These are phyloP conservation scores for Donacobius atricapilla DNA, from an alignment of 2,113 vertebrate species.

Conservation along the genomic window DNA sequence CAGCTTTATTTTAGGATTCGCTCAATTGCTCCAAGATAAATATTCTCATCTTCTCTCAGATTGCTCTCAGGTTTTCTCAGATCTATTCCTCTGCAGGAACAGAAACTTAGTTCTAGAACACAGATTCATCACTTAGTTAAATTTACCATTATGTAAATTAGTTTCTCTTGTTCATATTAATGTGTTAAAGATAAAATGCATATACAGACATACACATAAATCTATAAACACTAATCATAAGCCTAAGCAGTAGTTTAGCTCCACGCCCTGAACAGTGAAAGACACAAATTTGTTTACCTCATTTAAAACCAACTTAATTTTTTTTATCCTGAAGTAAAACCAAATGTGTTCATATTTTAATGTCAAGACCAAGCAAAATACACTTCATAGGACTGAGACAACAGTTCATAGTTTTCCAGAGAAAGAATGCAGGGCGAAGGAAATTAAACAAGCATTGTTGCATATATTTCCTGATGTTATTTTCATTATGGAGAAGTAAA, in stretches of 20 bases:
- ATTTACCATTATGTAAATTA: neutral
- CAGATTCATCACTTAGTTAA: neutral
- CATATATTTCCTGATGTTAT: conserved; percentile 63
- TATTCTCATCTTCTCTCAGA: neutral
- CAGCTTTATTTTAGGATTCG: neutral
- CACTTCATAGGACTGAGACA: conserved; percentile 8
- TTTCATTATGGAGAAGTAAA: conserved; percentile 59
- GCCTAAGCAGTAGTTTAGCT: neutral
- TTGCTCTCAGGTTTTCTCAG: neutral
- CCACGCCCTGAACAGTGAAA: neutral
- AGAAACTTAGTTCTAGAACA: neutral
- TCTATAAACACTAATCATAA: neutral
- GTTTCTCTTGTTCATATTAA: neutral
- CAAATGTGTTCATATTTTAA: neutral
- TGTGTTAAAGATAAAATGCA: neutral
- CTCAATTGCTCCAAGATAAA: neutral
- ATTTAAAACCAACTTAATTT: neutral
- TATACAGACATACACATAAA: neutral
- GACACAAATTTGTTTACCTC: neutral
- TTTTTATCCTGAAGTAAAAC: conserved; percentile 28
- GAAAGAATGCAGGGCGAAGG: conserved; percentile 51
- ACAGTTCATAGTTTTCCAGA: conserved; percentile 58
- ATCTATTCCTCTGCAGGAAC: neutral
- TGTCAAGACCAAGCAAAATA: neutral
- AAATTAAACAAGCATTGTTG: conserved; percentile 69